phyloP scores from a whole-genome alignment of 1,140 invertebrate species.

The Papilio machaon region DNA sequence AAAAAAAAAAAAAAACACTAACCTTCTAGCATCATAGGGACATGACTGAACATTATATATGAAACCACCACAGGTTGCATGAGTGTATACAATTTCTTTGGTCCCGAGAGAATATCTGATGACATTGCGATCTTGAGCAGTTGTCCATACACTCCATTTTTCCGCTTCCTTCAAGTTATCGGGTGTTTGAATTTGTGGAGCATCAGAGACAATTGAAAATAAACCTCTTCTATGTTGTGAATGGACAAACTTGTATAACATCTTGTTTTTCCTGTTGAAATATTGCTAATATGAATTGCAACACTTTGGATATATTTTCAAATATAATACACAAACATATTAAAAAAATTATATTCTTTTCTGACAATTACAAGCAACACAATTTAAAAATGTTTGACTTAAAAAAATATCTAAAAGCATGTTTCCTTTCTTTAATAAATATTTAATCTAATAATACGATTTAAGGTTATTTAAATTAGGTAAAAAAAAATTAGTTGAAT shows the following conservation, averaged over 20 bases:
- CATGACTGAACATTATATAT: slow-evolving; percentile 86
- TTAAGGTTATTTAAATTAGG: no score
- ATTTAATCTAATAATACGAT: no score
- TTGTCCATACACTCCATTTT: slow-evolving; percentile 82
- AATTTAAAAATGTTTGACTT: no score
- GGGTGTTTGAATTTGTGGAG: slow-evolving; percentile 54
- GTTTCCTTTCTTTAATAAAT: no score
- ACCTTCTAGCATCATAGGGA: slow-evolving; percentile 87
- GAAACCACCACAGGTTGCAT: slow-evolving; percentile 86
- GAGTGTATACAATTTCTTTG: slow-evolving; percentile 70
- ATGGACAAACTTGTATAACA: slow-evolving; percentile 61
- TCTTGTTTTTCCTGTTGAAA: slow-evolving; percentile 64
- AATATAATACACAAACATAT: no score
- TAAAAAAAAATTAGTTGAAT: no score
- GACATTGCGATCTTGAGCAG: slow-evolving; percentile 85
- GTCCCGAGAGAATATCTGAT: slow-evolving; percentile 81
- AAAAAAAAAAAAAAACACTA: slow-evolving; percentile 49
- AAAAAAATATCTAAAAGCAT: no score
- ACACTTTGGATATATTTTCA: neutral
- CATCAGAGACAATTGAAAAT: slow-evolving; percentile 60
- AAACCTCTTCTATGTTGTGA: slow-evolving; percentile 59
- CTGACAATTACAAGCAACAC: neutral
- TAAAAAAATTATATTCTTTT: slow-evolving; percentile 13
- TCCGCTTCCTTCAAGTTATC: slow-evolving; percentile 28
- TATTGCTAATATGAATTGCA: slow-evolving; percentile 16